Evolutionary conservation across 2,888 invertebrate genomes (phyloP).

Genomic region (Drosophila mercatorum): DNA sequence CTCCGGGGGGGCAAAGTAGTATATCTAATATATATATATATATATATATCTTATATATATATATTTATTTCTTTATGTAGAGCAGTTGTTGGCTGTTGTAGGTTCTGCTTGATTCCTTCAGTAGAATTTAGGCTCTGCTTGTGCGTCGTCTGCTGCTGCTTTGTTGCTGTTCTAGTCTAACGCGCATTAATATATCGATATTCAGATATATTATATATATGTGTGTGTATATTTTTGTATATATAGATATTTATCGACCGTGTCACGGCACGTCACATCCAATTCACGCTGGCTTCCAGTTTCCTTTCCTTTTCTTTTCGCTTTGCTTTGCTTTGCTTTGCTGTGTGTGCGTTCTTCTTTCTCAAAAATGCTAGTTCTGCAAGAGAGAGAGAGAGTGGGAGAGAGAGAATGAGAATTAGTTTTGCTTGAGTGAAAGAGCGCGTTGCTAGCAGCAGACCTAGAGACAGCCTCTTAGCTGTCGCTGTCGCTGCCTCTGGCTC

Average conservation of each 20-base stretch:
- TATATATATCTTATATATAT: slow-evolving; percentile 5
- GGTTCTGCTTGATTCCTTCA: background rate
- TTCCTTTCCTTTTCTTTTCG: slow-evolving; percentile 10
- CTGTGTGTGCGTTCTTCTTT: slow-evolving; percentile 5
- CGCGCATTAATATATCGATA: slow-evolving; percentile 25
- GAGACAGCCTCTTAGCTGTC: slow-evolving; percentile 15
- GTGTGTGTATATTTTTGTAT: background rate
- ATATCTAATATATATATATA: slow-evolving; percentile 3
- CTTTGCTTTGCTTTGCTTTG: background rate
- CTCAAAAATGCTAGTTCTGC: slow-evolving; percentile 29
- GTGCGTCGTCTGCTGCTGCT: background rate
- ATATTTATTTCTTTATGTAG: background rate
- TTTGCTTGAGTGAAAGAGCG: slow-evolving; percentile 13
- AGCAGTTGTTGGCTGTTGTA: background rate
- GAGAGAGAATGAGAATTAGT: slow-evolving; percentile 2
- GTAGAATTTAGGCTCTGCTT: slow-evolving; percentile 13
- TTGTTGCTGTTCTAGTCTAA: slow-evolving; percentile 17
- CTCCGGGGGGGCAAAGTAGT: slow-evolving; percentile 22
- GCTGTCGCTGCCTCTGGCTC: slow-evolving; percentile 3
- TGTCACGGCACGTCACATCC: slow-evolving; percentile 22
- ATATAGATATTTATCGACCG: slow-evolving; percentile 12
- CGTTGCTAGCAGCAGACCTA: slow-evolving; percentile 14
- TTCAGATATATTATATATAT: background rate
- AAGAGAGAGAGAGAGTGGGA: slow-evolving; percentile 22
- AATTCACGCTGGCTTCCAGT: slow-evolving; percentile 30